A percentile compares a stretch with the other conserved stretches of the same genome.
phyloP scores from a whole-genome alignment of 2,888 invertebrate genomes.

The Serrognathus titanus region DNA sequence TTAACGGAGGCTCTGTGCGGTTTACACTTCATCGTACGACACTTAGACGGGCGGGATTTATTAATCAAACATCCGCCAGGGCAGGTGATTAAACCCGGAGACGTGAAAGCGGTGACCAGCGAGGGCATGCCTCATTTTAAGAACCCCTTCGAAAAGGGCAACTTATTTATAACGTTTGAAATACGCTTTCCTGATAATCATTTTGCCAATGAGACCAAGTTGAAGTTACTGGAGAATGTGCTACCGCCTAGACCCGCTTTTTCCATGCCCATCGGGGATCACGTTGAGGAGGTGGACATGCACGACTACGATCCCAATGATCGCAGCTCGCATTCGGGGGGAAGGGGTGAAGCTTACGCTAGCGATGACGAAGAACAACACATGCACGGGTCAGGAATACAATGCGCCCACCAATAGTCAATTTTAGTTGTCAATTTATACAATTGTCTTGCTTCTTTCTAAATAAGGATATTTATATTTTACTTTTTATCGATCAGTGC shows the following conservation, averaged over 20 bases:
- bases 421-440: constrained; percentile 21
- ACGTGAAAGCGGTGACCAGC: constrained; percentile 70
- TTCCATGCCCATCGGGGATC: constrained; percentile 71
- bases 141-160: constrained; percentile 82
- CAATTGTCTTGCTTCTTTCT: constrained; percentile 46
- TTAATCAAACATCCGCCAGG: constrained; percentile 76
- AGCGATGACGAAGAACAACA: constrained; percentile 64
- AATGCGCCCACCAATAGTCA: constrained; percentile 77
- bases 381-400: constrained; percentile 62
- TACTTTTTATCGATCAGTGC: constrained; percentile 15
- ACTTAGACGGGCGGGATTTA: constrained; percentile 84
- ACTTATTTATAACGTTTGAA: constrained; percentile 82
- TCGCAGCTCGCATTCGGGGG: constrained; percentile 46
- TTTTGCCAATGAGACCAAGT: constrained; percentile 66
- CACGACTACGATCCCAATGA: constrained; percentile 68
- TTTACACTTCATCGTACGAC: constrained; percentile 77
- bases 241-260: constrained; percentile 71
- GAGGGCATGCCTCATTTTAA: constrained; percentile 90
- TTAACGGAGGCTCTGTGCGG: constrained; percentile 91
- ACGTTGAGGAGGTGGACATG: constrained; percentile 84
- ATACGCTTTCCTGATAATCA: constrained; percentile 81
- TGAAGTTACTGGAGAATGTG: constrained; percentile 68
- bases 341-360: constrained; percentile 68
- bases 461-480: constrained; percentile 42
- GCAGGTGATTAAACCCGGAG: constrained; percentile 79